Conservation (phyloP, 2,888 invertebrate genomes). For the Anorthoa munda region DNA sequence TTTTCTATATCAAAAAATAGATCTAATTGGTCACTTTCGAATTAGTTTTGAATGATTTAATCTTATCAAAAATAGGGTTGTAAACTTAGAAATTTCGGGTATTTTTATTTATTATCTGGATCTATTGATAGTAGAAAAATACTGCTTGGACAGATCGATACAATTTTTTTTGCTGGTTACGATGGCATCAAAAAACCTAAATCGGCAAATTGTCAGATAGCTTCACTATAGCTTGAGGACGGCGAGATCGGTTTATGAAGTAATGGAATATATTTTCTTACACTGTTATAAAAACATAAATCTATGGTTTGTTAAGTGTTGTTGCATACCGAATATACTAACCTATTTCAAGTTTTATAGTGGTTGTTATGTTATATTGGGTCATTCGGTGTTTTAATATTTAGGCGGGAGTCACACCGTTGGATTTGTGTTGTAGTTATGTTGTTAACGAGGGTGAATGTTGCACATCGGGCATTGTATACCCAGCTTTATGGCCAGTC, state of each 20-base stretch:
- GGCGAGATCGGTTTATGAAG: slow-evolving; percentile 41
- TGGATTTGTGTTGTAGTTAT: slow-evolving; percentile 78
- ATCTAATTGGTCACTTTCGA: too few relatives aligned
- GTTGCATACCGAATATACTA: slow-evolving; percentile 68
- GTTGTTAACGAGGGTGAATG: slow-evolving; percentile 83
- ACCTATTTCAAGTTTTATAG: slow-evolving; percentile 76
- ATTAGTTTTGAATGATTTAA: too few relatives aligned
- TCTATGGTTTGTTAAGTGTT: slow-evolving; percentile 68
- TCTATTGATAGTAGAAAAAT: too few relatives aligned
- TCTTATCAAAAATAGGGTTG: too few relatives aligned
- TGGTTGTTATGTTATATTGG: slow-evolving; percentile 78
- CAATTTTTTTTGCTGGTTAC: too few relatives aligned
- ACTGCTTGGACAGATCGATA: too few relatives aligned
- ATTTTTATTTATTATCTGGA: too few relatives aligned
- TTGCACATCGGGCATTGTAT: slow-evolving; percentile 76
- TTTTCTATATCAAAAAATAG: too few relatives aligned
- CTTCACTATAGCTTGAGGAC: too few relatives aligned
- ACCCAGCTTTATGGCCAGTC: slow-evolving; percentile 82
- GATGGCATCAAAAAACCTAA: too few relatives aligned
- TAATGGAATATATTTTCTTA: slow-evolving; percentile 49
- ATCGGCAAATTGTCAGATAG: too few relatives aligned
- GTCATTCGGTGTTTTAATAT: slow-evolving; percentile 77
- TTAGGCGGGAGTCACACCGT: slow-evolving; percentile 76
- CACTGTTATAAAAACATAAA: slow-evolving; percentile 65
- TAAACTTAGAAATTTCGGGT: too few relatives aligned